phyloP scores from a whole-genome alignment of 2,113 vertebrate species.

The Cavia porcellus region DNA sequence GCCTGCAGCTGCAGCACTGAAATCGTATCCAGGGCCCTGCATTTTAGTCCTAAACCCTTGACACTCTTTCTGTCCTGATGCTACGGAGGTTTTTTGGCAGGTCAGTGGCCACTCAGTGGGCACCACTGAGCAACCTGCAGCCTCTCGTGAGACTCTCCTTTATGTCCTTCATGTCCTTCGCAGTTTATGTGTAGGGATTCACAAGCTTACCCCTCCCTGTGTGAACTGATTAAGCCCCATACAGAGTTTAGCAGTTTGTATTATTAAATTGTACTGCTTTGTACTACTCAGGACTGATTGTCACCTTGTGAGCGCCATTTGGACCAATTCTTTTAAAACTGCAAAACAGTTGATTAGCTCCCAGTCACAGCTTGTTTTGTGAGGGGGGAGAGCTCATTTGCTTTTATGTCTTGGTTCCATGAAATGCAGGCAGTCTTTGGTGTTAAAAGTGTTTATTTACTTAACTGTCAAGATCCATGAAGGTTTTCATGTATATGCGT shows the following conservation, averaged over 20 bases:
- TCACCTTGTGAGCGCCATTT: not conserved
- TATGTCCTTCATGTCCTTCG: not conserved
- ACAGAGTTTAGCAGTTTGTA: not conserved
- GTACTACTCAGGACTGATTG: not conserved
- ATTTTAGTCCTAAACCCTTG: not conserved
- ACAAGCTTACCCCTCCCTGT: not conserved
- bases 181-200: not conserved
- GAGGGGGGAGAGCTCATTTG: not conserved
- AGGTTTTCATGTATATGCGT: not conserved
- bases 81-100: not conserved
- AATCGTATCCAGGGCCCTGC: not conserved
- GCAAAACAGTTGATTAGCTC: not conserved
- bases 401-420: not conserved
- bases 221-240: not conserved
- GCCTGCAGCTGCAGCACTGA: not conserved
- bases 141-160: not conserved
- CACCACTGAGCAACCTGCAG: not conserved
- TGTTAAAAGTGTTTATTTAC: not conserved
- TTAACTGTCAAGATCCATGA: conserved; percentile 2
- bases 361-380: not conserved
- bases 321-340: not conserved
- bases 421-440: not conserved
- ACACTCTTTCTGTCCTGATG: not conserved
- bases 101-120: not conserved
- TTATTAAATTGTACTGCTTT: not conserved